These are phyloP conservation scores for Apeira syringaria DNA, from an alignment of 2,888 invertebrate species.

Conservation along the genomic window DNA sequence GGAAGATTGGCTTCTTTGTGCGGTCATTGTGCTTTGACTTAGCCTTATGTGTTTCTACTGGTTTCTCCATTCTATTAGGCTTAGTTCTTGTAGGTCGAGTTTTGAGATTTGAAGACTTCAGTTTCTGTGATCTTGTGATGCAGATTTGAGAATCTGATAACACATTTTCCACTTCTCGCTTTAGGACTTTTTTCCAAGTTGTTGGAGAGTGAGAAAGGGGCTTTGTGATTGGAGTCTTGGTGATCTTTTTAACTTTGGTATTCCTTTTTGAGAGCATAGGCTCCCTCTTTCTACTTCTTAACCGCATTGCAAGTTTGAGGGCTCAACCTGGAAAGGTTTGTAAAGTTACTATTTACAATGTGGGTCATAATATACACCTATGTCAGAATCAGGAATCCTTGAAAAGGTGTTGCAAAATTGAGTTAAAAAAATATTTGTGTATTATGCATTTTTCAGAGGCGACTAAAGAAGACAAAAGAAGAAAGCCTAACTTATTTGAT, in stretches of 20 bases:
- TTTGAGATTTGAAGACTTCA: slow-evolving; percentile 44
- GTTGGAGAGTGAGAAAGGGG: slow-evolving; percentile 50
- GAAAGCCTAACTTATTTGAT: no score
- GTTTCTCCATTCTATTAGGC: slow-evolving; percentile 65
- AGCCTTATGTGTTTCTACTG: slow-evolving; percentile 50
- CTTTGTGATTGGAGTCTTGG: slow-evolving; percentile 51
- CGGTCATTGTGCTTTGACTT: slow-evolving; percentile 62
- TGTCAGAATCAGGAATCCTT: no score
- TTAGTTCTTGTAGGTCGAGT: slow-evolving; percentile 63
- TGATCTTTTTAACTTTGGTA: slow-evolving; percentile 54
- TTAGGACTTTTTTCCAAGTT: slow-evolving; percentile 66
- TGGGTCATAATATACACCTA: no score
- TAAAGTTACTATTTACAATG: no score
- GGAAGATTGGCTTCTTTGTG: slow-evolving; percentile 65
- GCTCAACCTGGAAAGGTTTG: slow-evolving; percentile 71
- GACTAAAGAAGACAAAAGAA: no score
- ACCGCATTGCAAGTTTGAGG: slow-evolving; percentile 83
- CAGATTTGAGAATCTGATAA: slow-evolving; percentile 54
- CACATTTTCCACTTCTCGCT: slow-evolving; percentile 63
- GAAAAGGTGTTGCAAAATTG: no score
- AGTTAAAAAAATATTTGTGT: no score
- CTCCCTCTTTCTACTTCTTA: slow-evolving; percentile 87
- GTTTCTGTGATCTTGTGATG: slow-evolving; percentile 64
- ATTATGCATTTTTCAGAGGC: no score
- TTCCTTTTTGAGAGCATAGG: slow-evolving; percentile 77